Evolutionary conservation across 1,140 invertebrate species (phyloP), one percentile per base, ranked within the genome.

Genomic region (Latrodectus geometricus): DNA sequence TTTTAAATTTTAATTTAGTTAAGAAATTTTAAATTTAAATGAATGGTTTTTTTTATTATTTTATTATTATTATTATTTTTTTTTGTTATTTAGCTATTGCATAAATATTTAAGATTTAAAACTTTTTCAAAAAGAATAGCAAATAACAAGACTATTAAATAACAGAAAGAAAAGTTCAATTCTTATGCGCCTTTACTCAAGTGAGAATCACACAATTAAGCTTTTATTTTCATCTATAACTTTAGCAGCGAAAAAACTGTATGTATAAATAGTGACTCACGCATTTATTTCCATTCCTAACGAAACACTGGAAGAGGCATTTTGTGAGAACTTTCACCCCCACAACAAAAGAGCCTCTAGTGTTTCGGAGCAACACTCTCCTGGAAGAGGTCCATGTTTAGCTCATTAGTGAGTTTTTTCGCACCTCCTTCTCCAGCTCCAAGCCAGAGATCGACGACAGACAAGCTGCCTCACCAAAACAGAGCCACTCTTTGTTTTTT

Each of bases 341-440:
- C 11, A 61, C 11, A 61, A 61, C 54, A 61, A 61, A 61, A 61
- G 54, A 61, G 54, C 2, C 17, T 14, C 54, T 61, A 61, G 54
- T 14, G 54, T 61, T 61, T 61, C 54, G 54, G 11, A 11, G 17
- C 54, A 11, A 61, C 54, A 61, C 54, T 61, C 17, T 61, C 54
- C 54, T 61, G 54, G 54, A 61, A 14, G 54, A 61, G 54, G 54
- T 61, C 54, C 54, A 61, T 61, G 54, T 61, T 61, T 61, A 61
- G 54, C 54, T 61, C 54, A 61, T 61, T 61, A 61, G 54, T 61
- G 54, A 61, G 54, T 61, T 61, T 61, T 61, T 61, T 61, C 54
- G 54, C 54, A 61, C 54, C 54, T 61, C 54, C 54, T 61, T 61
- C 17, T 17, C 17, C 0, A 14, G 54, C 54, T 61, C 54, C 3